These are phyloP conservation scores for Piprites chloris DNA, from an alignment of 2,113 vertebrate genomes.

Conservation along the genomic window DNA sequence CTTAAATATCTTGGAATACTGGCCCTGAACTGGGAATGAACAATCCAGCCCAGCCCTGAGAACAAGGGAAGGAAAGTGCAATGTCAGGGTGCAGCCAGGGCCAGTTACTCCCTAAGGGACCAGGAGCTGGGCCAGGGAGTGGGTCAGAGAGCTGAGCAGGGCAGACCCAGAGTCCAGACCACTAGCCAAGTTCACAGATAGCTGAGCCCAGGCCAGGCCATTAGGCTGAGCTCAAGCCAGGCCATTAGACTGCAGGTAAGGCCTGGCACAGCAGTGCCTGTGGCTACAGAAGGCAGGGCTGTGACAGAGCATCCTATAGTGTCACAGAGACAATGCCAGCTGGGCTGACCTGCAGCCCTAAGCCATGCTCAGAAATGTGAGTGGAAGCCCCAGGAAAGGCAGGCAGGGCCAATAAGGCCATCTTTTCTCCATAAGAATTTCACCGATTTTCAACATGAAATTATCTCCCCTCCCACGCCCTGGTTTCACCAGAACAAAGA, in stretches of 20 bases:
- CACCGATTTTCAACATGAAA: neutral
- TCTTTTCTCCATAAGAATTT: neutral
- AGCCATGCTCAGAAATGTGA: neutral
- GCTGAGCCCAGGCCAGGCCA: neutral
- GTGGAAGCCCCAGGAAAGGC: neutral
- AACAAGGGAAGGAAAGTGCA: neutral
- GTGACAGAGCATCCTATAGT: rapidly evolving
- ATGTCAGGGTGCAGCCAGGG: neutral
- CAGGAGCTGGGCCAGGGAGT: neutral
- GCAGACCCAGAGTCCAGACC: neutral
- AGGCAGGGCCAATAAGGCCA: neutral
- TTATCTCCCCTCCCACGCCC: neutral
- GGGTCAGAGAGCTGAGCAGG: neutral
- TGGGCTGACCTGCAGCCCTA: neutral
- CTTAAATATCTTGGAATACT: neutral
- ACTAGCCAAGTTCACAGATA: neutral
- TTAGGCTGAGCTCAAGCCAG: neutral
- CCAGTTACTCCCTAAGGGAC: neutral
- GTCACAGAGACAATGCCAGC: neutral
- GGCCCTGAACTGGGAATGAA: neutral
- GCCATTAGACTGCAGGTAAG: neutral
- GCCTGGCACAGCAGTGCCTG: rapidly evolving
- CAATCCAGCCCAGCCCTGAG: neutral
- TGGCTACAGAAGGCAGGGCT: neutral
- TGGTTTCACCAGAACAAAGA: neutral